Conservation (phyloP, 2,797 vertebrate species). For the Lutjanus argentimaculatus region DNA sequence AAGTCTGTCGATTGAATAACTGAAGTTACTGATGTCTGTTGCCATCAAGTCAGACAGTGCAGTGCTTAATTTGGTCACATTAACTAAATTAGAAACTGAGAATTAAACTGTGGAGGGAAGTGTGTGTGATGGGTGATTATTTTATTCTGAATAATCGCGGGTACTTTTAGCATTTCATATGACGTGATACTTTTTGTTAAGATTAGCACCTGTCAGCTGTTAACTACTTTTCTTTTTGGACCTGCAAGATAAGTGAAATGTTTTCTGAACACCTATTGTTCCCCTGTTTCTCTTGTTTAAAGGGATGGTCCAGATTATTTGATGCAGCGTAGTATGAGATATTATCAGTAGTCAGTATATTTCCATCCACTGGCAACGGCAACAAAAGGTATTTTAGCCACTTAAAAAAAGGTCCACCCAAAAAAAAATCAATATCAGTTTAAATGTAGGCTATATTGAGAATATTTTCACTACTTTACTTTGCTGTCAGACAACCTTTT, state of each 20-base stretch:
- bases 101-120: constrained; percentile 49
- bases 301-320: too few relatives aligned
- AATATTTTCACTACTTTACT: too few relatives aligned
- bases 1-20: constrained; percentile 68
- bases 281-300: background rate
- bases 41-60: constrained; percentile 52
- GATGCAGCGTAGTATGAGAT: too few relatives aligned
- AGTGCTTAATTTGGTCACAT: constrained; percentile 67
- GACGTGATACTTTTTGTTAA: constrained; percentile 18
- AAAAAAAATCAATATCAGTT: too few relatives aligned
- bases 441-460: too few relatives aligned
- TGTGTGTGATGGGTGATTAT: constrained; percentile 36
- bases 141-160: constrained; percentile 53
- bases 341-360: too few relatives aligned
- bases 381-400: too few relatives aligned
- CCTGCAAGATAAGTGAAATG: constrained; percentile 10
- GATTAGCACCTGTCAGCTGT: constrained; percentile 31
- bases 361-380: too few relatives aligned
- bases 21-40: constrained; percentile 70
- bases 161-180: constrained; percentile 25
- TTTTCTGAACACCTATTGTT: constrained; percentile 1
- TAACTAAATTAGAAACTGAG: constrained; percentile 70
- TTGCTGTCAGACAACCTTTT: too few relatives aligned
- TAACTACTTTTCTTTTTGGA: constrained; percentile 10
- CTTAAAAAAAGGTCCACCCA: too few relatives aligned